Evolutionary conservation across 2,888 invertebrate genomes (phyloP).

Genomic region (Hydrotaea cyrtoneurina): DNA sequence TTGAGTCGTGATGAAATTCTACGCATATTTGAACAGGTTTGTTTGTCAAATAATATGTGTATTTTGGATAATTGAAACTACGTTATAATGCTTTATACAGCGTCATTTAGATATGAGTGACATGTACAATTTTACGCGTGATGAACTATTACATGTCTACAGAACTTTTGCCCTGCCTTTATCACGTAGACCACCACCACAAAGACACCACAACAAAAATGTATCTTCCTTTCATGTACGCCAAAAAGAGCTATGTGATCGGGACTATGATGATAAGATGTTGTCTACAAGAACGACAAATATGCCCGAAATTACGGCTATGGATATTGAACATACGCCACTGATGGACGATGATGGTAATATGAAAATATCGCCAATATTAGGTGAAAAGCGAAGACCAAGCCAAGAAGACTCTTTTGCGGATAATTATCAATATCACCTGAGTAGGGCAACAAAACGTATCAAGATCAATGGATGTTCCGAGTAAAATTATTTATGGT

Average conservation of each 20-base stretch:
- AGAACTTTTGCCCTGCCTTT: conserved; percentile 73
- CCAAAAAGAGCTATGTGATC: neutral
- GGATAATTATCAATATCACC: conserved; percentile 49
- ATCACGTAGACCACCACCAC: conserved; percentile 58
- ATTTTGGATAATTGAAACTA: neutral
- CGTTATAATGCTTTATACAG: conserved; percentile 65
- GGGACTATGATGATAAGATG: conserved; percentile 29
- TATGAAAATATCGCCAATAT: neutral
- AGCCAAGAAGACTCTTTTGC: conserved; percentile 35
- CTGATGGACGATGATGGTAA: neutral
- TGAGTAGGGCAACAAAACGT: conserved; percentile 55
- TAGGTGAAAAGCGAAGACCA: conserved; percentile 58
- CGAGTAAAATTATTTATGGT: no score
- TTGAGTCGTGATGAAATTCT: conserved; percentile 71
- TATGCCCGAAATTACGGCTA: neutral
- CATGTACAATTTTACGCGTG: conserved; percentile 69
- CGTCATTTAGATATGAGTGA: conserved; percentile 70
- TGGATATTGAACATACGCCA: conserved; percentile 47
- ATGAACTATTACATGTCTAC: conserved; percentile 72
- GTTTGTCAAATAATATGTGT: neutral
- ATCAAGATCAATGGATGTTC: conserved; percentile 48
- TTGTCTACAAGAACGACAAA: neutral
- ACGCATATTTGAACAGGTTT: conserved; percentile 72
- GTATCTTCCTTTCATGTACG: neutral
- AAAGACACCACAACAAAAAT: conserved; percentile 22